Evolutionary conservation across 2,888 invertebrate genomes (phyloP), one percentile per base, ranked within the genome.

Genomic region (Melikaiella ostensackeni): DNA sequence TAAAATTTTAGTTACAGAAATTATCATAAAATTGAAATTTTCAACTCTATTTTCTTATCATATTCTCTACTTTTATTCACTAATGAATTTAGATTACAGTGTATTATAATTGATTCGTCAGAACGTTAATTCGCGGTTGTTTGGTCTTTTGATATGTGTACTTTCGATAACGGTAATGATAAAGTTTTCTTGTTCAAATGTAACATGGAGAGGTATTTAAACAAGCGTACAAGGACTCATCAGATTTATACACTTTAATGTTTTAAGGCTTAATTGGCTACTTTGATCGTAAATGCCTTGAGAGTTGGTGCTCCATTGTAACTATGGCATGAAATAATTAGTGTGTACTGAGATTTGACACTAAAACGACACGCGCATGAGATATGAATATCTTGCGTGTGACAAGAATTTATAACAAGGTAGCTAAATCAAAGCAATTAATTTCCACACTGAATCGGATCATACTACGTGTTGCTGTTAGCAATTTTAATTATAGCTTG

Each of bases 391-490:
- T 70, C 50, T 55, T 70, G 50, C 30, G 30, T 70, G 33, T 70
- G 70, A 55, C 33, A 55, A 30, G 70, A 70, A 70, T 70, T 55
- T 70, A 70, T 70, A 70, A 70, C 70, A 50, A 70, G 70, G 50
- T 33, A 70, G 70, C 70, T 33, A 70, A 70, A 70, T 70, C 50
- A 33, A 30, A n/a, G 50, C 30, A 50, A 70, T 70, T 70, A 55
- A 70, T 70, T 70, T 70, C n/a, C 30, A 33, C 30, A 50, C 21
- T 33, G 4, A 27, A 27, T 66, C 42, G 16, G 64, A 64, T 42
- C 42, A 66, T 27, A 27, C 4, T 66, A 19, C 19, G 24, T 66
- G 27, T 66, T n/a, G n/a, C n/a, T 66, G 46, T 66, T 27, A 66
- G 66, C 16, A 42, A 38, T 66, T 66, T 24, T 46, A 66, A 66